Conservation (phyloP, 2,797 vertebrate genomes). For the Microtus obscurus region DNA sequence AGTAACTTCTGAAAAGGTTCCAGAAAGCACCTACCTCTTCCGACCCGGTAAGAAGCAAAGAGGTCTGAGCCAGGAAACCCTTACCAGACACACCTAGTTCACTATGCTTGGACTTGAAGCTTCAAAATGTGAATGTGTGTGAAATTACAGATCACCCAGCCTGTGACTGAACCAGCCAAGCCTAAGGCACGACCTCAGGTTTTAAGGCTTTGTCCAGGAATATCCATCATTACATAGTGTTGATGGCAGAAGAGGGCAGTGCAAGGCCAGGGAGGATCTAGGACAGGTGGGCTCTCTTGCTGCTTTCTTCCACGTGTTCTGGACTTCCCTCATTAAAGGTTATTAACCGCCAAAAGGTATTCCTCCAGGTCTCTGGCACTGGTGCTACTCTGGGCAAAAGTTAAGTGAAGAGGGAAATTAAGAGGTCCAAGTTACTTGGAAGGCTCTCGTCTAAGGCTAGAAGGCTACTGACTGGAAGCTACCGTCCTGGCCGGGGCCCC, state of each 20-base stretch:
- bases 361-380: not conserved
- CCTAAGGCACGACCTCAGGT: not conserved
- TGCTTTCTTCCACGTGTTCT: not conserved
- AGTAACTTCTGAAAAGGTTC: not conserved
- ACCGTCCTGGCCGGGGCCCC: not conserved
- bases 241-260: not conserved
- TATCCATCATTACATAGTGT: not conserved
- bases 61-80: not conserved
- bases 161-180: not conserved
- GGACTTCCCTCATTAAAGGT: not conserved
- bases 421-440: not conserved
- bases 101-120: not conserved
- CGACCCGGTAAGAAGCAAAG: not conserved
- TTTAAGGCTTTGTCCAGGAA: not conserved
- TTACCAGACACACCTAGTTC: not conserved
- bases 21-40: not conserved
- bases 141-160: not conserved
- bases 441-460: not conserved
- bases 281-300: not conserved
- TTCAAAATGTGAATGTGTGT: not conserved
- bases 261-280: not conserved
- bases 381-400: not conserved
- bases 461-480: not conserved
- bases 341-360: not conserved
- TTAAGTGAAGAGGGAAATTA: too few species aligned